Evolutionary conservation across 2,888 invertebrate genomes (phyloP).

Genomic region (Didymodactylos carnosus): DNA sequence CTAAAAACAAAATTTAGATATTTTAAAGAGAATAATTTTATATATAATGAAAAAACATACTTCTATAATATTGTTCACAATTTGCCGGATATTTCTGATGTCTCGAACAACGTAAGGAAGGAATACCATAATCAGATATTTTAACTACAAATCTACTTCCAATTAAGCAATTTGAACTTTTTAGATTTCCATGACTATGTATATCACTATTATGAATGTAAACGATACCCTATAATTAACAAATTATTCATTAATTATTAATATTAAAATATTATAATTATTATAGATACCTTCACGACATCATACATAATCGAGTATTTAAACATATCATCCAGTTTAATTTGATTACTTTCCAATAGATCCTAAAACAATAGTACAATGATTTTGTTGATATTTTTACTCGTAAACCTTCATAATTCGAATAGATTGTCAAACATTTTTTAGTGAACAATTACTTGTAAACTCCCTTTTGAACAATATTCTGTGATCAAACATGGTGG

Average conservation of each 20-base stretch:
- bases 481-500: conserved; percentile 58
- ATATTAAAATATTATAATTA: too few relatives aligned
- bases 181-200: conserved; percentile 73
- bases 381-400: too few relatives aligned
- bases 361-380: conserved; percentile 38
- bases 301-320: conserved; percentile 80
- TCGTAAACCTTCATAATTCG: too few relatives aligned
- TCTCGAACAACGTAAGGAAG: background rate
- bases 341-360: conserved; percentile 65
- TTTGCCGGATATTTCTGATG: background rate
- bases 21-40: too few relatives aligned
- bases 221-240: conserved; percentile 51
- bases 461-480: conserved; percentile 63
- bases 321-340: conserved; percentile 78
- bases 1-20: conserved; percentile 15
- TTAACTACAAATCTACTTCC: conserved; percentile 48
- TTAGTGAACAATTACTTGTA: conserved; percentile 35
- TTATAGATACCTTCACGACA: conserved; percentile 53
- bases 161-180: conserved; percentile 91
- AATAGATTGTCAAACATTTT: background rate
- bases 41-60: too few relatives aligned
- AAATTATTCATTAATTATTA: too few relatives aligned
- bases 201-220: conserved; percentile 76
- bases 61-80: background rate
- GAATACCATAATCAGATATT: background rate